Evolutionary conservation across 2,888 invertebrate species (phyloP).

Genomic region (Ephialtes manifestator): DNA sequence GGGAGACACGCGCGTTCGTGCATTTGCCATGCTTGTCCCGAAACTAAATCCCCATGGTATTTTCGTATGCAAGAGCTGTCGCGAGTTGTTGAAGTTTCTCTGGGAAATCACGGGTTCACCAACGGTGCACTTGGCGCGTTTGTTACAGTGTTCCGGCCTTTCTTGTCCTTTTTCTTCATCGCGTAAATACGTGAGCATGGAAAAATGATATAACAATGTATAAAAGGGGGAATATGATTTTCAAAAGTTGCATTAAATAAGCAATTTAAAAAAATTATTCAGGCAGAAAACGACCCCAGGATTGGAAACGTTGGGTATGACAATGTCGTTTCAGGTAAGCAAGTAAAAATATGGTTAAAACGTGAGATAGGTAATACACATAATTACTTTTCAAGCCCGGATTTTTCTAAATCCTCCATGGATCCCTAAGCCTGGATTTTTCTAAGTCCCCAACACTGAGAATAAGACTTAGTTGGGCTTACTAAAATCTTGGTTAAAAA

Average conservation of each 20-base stretch:
- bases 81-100: conserved; percentile 58
- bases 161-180: conserved; percentile 20
- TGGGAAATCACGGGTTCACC: conserved; percentile 48
- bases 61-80: conserved; percentile 64
- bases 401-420: no score
- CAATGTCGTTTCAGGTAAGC: background rate
- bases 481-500: no score
- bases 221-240: background rate
- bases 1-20: conserved; percentile 40
- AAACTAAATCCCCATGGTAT: conserved; percentile 57
- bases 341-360: no score
- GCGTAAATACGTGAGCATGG: conserved; percentile 36
- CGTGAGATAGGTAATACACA: no score
- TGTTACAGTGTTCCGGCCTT: conserved; percentile 21
- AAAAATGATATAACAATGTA: conserved; percentile 15
- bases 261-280: background rate
- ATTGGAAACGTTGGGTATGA: background rate
- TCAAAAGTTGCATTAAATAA: background rate
- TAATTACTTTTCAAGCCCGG: no score
- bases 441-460: no score
- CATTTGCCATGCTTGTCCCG: conserved; percentile 36
- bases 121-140: conserved; percentile 54
- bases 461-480: no score
- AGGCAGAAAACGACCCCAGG: no score
- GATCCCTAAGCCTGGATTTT: no score